A percentile compares a stretch with the other conserved stretches of the same genome.
Conservation (phyloP, 2,797 vertebrate genomes). For the Rhodeus uyekii region DNA sequence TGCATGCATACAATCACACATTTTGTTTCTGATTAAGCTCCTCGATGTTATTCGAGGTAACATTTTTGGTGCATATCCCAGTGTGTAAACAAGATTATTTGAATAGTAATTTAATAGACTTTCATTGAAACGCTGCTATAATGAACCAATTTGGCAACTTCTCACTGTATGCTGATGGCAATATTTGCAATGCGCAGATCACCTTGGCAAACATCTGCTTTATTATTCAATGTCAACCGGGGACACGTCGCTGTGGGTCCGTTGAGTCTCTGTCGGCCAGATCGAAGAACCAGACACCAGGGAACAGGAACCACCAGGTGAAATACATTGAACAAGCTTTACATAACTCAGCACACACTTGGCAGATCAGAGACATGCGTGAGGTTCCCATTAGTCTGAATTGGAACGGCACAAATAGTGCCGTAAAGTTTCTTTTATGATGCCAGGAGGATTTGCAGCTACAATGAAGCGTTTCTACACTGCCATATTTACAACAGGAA, state of each 20-base stretch:
- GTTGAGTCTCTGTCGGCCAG: constrained; percentile 62
- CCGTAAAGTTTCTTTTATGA: constrained; percentile 69
- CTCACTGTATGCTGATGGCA: background rate
- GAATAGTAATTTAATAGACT: constrained; percentile 14
- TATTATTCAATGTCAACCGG: constrained; percentile 28
- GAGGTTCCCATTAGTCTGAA: constrained; percentile 68
- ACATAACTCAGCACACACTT: constrained; percentile 69
- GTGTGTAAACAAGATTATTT: constrained; percentile 23
- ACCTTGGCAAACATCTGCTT: constrained; percentile 14
- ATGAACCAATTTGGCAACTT: constrained; percentile 6
- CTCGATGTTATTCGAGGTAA: constrained; percentile 31
- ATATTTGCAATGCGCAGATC: background rate
- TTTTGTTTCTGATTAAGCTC: background rate
- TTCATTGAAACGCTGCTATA: constrained; percentile 13
- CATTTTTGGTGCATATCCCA: constrained; percentile 32
- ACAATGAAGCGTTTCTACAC: constrained; percentile 61
- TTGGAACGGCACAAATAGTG: constrained; percentile 65
- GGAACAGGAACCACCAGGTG: constrained; percentile 74
- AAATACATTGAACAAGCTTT: constrained; percentile 73
- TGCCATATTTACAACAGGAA: constrained; percentile 52
- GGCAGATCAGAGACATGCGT: constrained; percentile 75
- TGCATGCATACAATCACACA: background rate
- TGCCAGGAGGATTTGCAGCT: constrained; percentile 66
- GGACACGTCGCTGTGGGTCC: constrained; percentile 49
- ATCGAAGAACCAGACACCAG: constrained; percentile 79